These are phyloP conservation scores for Oryctolagus cuniculus DNA, from an alignment of 2,113 vertebrate species.

Conservation along the genomic window mOryCun1.1 NC_091437.1:51678001-51678500, in stretches of 20 bases:
- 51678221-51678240: background rate
- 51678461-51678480: too few species aligned
- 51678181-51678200: background rate
- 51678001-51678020: conserved; percentile 11
- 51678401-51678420: too few species aligned
- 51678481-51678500: too few species aligned
- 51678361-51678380: too few species aligned
- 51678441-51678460: too few species aligned
- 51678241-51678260: background rate
- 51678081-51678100: background rate
- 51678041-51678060: conserved; percentile 8
- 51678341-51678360: too few species aligned
- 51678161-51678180: background rate
- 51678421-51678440: too few species aligned
- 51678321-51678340: too few species aligned
- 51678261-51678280: background rate
- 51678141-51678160: background rate
- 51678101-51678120: background rate
- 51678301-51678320: too few species aligned
- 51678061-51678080: conserved; percentile 43
- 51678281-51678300: background rate
- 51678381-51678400: too few species aligned
- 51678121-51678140: background rate
- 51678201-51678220: background rate
- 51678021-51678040: background rate